Percentiles rank a stretch among this genome's conserved stretches.
These are phyloP conservation scores for Megathymus violae DNA, from an alignment of 1,140 invertebrate genomes.

Conservation along the genomic window DNA sequence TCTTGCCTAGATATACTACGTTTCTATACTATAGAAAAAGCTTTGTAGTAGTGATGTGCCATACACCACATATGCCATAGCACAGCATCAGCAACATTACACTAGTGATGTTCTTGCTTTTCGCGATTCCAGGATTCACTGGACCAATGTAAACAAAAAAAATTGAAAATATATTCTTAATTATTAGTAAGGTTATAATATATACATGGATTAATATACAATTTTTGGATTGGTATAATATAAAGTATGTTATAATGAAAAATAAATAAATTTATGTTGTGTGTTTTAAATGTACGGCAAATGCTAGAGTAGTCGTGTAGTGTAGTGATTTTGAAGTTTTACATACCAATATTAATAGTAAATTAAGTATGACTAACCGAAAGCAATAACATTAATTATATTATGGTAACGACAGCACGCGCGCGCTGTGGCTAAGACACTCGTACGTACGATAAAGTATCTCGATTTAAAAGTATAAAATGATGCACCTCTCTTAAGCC, in stretches of 20 bases:
- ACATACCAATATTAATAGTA: constrained; percentile 69
- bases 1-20: constrained; percentile 70
- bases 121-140: constrained; percentile 69
- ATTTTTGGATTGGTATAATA: constrained; percentile 81
- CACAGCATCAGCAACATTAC: constrained; percentile 47
- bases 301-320: constrained; percentile 79
- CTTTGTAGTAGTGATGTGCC: constrained; percentile 72
- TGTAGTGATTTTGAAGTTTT: constrained; percentile 82
- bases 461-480: constrained; percentile 8
- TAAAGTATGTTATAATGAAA: constrained; percentile 67
- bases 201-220: constrained; percentile 80
- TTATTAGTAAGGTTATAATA: constrained; percentile 69
- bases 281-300: constrained; percentile 76
- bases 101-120: constrained; percentile 50
- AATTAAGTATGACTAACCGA: constrained; percentile 77
- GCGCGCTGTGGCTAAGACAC: constrained; percentile 61
- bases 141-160: constrained; percentile 72
- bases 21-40: constrained; percentile 55
- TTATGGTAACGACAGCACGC: constrained; percentile 60
- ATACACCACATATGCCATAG: constrained; percentile 61
- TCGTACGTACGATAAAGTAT: constrained; percentile 10
- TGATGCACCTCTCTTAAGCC: constrained; percentile 32
- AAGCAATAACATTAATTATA: constrained; percentile 77
- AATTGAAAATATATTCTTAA: constrained; percentile 60
- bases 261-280: constrained; percentile 69